These are phyloP conservation scores for Eulemur coronatus DNA, from an alignment of 2,797 vertebrate genomes.

Conservation along the genomic window DNA sequence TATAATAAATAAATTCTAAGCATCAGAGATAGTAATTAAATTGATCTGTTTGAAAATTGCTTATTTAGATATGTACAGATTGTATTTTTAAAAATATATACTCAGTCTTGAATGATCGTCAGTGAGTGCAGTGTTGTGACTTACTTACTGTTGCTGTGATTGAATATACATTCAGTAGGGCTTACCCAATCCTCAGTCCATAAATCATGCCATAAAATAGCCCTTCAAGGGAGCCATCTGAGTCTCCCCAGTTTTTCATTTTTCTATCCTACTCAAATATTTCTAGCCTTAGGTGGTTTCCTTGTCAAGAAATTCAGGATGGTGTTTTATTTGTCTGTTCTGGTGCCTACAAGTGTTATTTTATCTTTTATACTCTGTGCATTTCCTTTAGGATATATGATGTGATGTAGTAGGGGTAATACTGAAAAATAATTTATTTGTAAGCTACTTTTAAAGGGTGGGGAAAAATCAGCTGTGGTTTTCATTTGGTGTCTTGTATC, in stretches of 20 bases:
- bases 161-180: neutral
- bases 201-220: constrained; percentile 53
- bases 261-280: constrained; percentile 32
- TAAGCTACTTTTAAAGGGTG: constrained; percentile 57
- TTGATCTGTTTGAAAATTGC: neutral
- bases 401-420: constrained; percentile 32
- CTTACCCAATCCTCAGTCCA: neutral
- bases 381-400: constrained; percentile 60
- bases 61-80: neutral
- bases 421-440: constrained; percentile 65
- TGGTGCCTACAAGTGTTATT: constrained; percentile 50
- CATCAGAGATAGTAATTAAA: neutral
- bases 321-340: constrained; percentile 64
- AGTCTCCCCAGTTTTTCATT: constrained; percentile 30
- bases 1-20: neutral
- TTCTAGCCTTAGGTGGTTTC: constrained; percentile 40
- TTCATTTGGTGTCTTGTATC: neutral
- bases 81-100: neutral
- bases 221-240: neutral
- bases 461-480: neutral
- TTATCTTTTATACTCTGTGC: constrained; percentile 32
- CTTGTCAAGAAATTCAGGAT: constrained; percentile 37
- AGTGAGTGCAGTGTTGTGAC: neutral
- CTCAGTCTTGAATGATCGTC: neutral
- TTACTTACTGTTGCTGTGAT: neutral